These are phyloP conservation scores for Eupithecia insigniata DNA, from an alignment of 2,888 invertebrate species.

Conservation along the genomic window DNA sequence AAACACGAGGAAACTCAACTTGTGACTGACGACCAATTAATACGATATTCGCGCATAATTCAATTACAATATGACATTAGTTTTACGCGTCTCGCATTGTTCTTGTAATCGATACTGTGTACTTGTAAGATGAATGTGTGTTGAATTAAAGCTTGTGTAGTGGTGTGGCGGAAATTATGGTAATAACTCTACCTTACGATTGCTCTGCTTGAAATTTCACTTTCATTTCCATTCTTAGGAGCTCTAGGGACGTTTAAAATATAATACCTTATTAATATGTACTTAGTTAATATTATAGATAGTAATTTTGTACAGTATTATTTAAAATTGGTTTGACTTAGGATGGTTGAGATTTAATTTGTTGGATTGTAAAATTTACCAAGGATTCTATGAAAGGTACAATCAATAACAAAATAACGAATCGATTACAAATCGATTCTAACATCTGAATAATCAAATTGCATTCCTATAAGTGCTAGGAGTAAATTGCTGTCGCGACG, in stretches of 20 bases:
- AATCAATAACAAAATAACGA: background rate
- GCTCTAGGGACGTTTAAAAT: background rate
- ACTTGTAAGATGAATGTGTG: background rate
- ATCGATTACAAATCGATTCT: background rate
- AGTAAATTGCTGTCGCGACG: slow-evolving; percentile 1
- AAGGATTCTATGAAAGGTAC: background rate
- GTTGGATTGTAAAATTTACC: background rate
- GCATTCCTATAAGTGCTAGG: background rate
- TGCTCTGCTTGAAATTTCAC: background rate
- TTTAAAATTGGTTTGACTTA: background rate
- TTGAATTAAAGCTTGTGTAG: background rate
- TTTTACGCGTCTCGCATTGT: slow-evolving; percentile 5
- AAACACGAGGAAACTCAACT: slow-evolving; percentile 39
- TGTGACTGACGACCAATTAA: slow-evolving; percentile 39
- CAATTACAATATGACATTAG: slow-evolving; percentile 31
- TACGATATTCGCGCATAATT: slow-evolving; percentile 31
- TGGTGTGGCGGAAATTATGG: background rate
- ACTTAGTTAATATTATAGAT: background rate
- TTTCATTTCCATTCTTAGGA: background rate
- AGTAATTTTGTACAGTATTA: background rate
- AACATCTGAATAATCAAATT: background rate
- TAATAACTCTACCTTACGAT: background rate
- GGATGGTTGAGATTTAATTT: too few species aligned
- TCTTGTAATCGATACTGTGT: slow-evolving; percentile 6
- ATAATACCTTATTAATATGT: background rate